Base-by-base conservation (phyloP, 1,140 invertebrate genomes). In the Tachypleus tridentatus region DNA sequence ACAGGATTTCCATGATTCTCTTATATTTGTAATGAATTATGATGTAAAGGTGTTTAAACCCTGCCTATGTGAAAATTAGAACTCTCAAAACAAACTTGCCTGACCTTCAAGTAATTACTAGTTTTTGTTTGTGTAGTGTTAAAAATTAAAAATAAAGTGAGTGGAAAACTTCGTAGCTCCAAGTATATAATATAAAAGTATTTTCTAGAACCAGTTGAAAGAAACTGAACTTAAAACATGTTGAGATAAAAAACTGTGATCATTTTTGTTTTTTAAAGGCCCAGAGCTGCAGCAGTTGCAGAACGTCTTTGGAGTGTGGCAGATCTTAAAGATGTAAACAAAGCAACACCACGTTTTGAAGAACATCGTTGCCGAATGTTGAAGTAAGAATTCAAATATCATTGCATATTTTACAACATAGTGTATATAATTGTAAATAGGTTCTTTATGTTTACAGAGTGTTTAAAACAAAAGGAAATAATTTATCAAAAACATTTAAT, bases 311-410 rank as follows among this genome's bases (percentile, higher is more conserved):
- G 93, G 93, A 81, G 77, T 66, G 66, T 72, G 10, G 64, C 67
- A 49, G 68, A 74, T 7, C 73, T 80, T 6, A 78, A 76, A 10
- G 70, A 77, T 61, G n/a, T 71, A 0, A 60, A 67, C 3, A 59
- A 73, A 56, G 85, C 84, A 3, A 73, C 76, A 3, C 70, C 77
- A 51, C 78, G 91, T 58, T 72, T 94, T 0, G 88, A 92, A 72
- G 89, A 92, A 74, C 89, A 93, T 69, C 78, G 86, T 8, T 96
- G 93, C 76, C 79, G 91, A 9, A 85, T 96, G 83, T 82, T 89
- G 60, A 81, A 78, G 71, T 83, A 86, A 60, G 85, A n/a, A 54
- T 54, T 54, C 29, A 29, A 29, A 29, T 29, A 29, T n/a, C n/a
- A n/a, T 29, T 29, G 0, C 2, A 29, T 29, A 29, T 29, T 29